Conservation (phyloP, 2,797 vertebrate species). For the Tapera naevia region DNA sequence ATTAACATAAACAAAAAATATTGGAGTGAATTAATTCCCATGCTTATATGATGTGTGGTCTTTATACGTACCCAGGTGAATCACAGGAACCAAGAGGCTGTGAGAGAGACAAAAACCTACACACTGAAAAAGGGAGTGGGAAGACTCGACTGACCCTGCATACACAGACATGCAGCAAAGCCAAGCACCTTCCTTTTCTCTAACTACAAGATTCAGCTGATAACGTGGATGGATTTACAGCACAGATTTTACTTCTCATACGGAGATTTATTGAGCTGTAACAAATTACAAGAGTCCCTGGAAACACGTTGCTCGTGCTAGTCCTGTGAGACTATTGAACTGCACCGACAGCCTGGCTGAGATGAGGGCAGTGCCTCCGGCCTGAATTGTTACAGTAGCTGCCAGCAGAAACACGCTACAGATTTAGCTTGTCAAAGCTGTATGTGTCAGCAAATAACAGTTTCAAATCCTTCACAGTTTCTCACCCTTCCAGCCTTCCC, state of each 20-base stretch:
- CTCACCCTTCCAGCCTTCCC: neutral
- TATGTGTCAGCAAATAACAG: neutral
- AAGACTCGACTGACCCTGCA: neutral
- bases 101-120: neutral
- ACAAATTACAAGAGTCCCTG: neutral
- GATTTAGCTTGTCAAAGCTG: constrained; percentile 5
- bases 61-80: neutral
- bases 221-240: neutral
- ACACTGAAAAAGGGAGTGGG: neutral
- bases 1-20: neutral
- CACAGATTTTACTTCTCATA: neutral
- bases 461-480: constrained; percentile 7
- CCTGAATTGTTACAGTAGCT: constrained; percentile 19
- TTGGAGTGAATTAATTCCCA: neutral
- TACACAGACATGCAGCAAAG: neutral
- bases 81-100: neutral
- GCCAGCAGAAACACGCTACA: neutral
- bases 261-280: constrained; percentile 42
- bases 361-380: neutral
- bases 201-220: neutral
- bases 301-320: constrained; percentile 3
- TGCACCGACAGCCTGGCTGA: neutral
- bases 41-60: neutral
- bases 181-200: neutral
- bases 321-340: constrained; percentile 9